Evolutionary conservation across 2,113 vertebrate genomes (phyloP).

Genomic region (Pluvianellus socialis): DNA sequence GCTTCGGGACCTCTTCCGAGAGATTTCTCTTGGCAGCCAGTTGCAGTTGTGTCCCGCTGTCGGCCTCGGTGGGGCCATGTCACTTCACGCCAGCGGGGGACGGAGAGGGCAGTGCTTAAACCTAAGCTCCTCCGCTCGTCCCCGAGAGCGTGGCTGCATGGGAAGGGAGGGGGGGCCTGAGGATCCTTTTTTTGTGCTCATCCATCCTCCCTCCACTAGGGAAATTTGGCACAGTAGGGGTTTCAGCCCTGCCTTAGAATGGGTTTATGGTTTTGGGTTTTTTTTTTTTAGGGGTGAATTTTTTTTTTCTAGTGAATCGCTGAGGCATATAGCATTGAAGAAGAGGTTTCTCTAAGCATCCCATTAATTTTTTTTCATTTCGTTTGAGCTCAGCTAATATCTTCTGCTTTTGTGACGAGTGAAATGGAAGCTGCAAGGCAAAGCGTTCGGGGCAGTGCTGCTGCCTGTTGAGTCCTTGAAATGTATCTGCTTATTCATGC

Average conservation of each 20-base stretch:
- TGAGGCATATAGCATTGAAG: neutral
- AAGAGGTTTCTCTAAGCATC: constrained; percentile 15
- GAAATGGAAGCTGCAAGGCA: neutral
- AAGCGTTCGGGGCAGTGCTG: neutral
- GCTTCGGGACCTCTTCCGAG: neutral
- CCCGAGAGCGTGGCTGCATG: neutral
- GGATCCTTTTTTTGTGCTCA: neutral
- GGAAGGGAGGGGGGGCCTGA: neutral
- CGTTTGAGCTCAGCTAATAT: neutral
- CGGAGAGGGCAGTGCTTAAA: neutral
- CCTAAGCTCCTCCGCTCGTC: neutral
- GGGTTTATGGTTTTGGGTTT: neutral
- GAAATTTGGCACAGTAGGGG: neutral
- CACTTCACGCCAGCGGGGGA: fast-evolving
- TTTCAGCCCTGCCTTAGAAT: constrained; percentile 19
- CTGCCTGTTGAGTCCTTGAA: constrained; percentile 8
- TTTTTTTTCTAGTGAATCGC: constrained; percentile 6
- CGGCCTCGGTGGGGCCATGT: neutral
- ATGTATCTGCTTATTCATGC: constrained; percentile 14
- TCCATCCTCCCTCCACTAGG: neutral
- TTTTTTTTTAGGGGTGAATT: neutral
- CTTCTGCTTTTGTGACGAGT: neutral
- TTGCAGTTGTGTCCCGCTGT: neutral
- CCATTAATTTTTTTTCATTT: neutral
- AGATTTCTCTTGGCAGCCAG: neutral